These are phyloP conservation scores for Paratrypauchen microcephalus DNA, from an alignment of 2,797 vertebrate species.

Conservation along the genomic window DNA sequence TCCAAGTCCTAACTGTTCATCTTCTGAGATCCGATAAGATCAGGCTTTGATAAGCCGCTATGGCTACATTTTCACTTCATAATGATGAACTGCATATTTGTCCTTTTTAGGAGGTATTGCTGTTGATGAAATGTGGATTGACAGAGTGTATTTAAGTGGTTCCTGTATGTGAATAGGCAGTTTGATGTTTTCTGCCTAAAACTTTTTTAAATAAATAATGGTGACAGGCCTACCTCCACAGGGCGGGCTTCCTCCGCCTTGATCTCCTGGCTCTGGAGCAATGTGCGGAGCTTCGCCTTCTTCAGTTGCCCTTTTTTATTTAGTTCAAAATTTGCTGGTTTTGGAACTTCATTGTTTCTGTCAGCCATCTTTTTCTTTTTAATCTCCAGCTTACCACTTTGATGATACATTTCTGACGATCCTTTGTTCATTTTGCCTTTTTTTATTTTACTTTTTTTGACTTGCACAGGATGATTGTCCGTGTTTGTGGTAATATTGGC, in stretches of 20 bases:
- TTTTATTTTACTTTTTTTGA: slow-evolving; percentile 25
- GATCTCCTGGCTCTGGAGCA: slow-evolving; percentile 41
- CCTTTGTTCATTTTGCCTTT: slow-evolving; percentile 37
- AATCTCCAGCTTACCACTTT: slow-evolving; percentile 18
- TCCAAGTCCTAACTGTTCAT: too few relatives aligned
- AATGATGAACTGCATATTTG: too few relatives aligned
- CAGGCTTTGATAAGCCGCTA: too few relatives aligned
- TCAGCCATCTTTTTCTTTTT: slow-evolving; percentile 6
- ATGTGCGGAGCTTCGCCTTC: slow-evolving; percentile 59
- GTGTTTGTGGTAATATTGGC: neutral
- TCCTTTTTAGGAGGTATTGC: too few relatives aligned
- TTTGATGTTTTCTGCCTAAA: too few relatives aligned
- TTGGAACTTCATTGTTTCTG: slow-evolving; percentile 12
- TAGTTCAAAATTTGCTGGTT: slow-evolving; percentile 25
- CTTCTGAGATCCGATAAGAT: too few relatives aligned
- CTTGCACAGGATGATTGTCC: slow-evolving; percentile 17
- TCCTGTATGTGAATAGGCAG: too few relatives aligned
- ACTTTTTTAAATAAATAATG: too few relatives aligned
- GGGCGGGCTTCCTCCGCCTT: neutral
- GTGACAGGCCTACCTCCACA: too few relatives aligned
- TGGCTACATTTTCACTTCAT: too few relatives aligned
- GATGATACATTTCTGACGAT: neutral
- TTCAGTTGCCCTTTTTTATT: slow-evolving; percentile 49
- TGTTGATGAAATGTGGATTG: too few relatives aligned
- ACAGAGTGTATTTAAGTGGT: too few relatives aligned